Evolutionary conservation across 2,888 invertebrate species (phyloP), one percentile per base, ranked within the genome.

Genomic region (Clostera curtula): DNA sequence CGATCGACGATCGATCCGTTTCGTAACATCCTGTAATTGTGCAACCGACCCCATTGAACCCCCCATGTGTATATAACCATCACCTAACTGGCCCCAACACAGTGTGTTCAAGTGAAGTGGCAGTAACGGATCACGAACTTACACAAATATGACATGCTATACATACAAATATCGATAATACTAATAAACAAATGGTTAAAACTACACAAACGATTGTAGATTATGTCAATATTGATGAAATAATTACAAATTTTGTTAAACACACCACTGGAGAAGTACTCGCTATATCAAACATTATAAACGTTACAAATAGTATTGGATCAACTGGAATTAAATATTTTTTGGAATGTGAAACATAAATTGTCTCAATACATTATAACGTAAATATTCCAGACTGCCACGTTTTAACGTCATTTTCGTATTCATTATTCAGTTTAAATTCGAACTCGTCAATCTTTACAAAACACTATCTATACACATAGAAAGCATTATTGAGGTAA

Each of bases 11-110:
- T 54, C 56, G 49, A 49, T 51, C 52, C 56, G 65, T 68, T 63
- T 62, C 67, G 70, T 67, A 69, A 70, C 62, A 56, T 35, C 37
- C 43, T 46, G 44, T 37, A 43, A 38, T 50, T 44, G 45, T 43
- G 42, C 49, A 46, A 54, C 34, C 51, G 47, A 44, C 54, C 52
- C 56, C 56, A 38, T 50, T 57, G 49, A 50, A 52, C 53, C 51
- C 54, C 49, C 42, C 44, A 53, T 49, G 51, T 60, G 61, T 61
- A 56, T 28, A 60, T 58, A 54, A 44, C 43, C 42, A 35, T 40
- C 31, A 38, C 47, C 44, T 49, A 42, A 55, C 54, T 12, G 22
- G 22, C 15, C 14, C 13, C 15, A 4, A 15, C 7, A 23, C 15
- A 15, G 46, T 43, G 49, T 49, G 49, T 43, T 21, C 11, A 9